Evolutionary conservation across 2,888 invertebrate genomes (phyloP).

Genomic region (Palloptera scutellata): DNA sequence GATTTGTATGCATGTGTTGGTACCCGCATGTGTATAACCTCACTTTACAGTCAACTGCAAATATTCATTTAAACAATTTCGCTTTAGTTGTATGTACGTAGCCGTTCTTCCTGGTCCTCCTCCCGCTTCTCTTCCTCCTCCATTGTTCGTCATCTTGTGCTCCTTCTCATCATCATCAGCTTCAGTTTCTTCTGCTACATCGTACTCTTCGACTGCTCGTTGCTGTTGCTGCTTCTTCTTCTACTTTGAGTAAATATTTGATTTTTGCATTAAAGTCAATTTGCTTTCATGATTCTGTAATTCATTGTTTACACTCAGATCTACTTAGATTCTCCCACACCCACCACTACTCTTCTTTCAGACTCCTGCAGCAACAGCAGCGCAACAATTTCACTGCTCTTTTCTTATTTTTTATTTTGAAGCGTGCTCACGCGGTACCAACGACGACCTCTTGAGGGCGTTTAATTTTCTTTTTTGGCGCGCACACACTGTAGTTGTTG

Average conservation of each 20-base stretch:
- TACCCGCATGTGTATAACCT: not conserved
- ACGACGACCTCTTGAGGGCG: constrained; percentile 24
- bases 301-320: constrained; percentile 59
- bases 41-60: not conserved
- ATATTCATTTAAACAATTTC: constrained; percentile 19
- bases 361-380: not conserved
- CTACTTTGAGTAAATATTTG: constrained; percentile 62
- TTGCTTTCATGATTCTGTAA: constrained; percentile 65
- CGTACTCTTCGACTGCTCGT: not conserved
- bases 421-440: not conserved
- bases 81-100: not conserved
- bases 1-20: not conserved
- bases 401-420: too few relatives aligned
- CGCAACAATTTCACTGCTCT: too few relatives aligned
- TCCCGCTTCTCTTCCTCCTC: constrained; percentile 2
- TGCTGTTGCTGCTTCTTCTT: constrained; percentile 1
- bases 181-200: constrained; percentile 24
- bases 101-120: constrained; percentile 14
- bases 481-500: not conserved
- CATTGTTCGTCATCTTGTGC: constrained; percentile 22
- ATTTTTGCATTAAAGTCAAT: constrained; percentile 65
- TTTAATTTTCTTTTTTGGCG: constrained; percentile 24
- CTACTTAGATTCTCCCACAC: constrained; percentile 30
- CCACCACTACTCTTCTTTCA: constrained; percentile 5
- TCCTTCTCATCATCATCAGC: constrained; percentile 18